Evolutionary conservation across 2,797 vertebrate species (phyloP), one percentile per base, ranked within the genome.

Genomic region (Acridotheres tristis): DNA sequence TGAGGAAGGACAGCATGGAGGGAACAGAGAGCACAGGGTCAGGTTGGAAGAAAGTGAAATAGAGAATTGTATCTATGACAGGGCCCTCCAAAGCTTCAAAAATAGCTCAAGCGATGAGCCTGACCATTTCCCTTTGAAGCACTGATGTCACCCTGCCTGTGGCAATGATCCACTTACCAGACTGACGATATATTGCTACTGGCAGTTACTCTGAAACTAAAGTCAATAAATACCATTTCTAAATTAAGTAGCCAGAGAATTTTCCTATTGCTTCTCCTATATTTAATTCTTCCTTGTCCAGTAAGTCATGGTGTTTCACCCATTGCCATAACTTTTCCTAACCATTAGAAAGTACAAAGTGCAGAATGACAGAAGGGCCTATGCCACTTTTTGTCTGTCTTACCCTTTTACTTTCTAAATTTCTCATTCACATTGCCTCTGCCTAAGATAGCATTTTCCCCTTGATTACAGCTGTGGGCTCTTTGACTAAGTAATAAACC

Each of bases 141-240:
- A 66, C 0, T 4, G 63, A 78, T 88, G 82, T 94, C 85, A 89
- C 69, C 81, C 76, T 85, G 87, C 89, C 79, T 68, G 85, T 91
- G 89, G 76, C 89, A 91, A 61, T 59, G 89, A 91, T 74, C 87
- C 78, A 23, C 65, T 89, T 88, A 89, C 38, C 93, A 72, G 61
- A 78, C 57, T 36, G 79, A 86, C 8, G 2, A 83, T 54, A 55
- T 61, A 91, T 85, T 91, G 88, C 89, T 93, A 26, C 82, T 94
- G 73, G 94, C 78, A 86, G 86, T 93, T 90, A 74, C 62, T 75
- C 62, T 81, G 81, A 67, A 95, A 79, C 62, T 88, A 20, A 84
- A 91, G 80, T 86, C 79, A 91, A 88, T 85, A 91, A 92, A 93
- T 90, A 87, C 61, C 22, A 78, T 90, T 88, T 90, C 73, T 63